Percentiles rank a stretch among this genome's conserved stretches.
Evolutionary conservation across 1,140 invertebrate species (phyloP).

Genomic region (Micrasema longulum): DNA sequence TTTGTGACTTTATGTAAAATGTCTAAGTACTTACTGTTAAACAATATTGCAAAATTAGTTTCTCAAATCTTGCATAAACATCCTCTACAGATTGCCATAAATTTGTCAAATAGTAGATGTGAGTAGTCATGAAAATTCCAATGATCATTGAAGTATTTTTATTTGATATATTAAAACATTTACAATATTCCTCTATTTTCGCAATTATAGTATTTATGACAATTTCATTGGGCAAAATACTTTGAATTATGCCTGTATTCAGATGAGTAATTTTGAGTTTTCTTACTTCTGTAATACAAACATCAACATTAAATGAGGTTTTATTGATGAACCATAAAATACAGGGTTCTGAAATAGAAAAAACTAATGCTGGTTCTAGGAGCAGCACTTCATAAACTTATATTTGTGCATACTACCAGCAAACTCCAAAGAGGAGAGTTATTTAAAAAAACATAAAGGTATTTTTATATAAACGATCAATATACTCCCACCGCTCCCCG

Average conservation of each 20-base stretch:
- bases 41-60: conserved; percentile 25
- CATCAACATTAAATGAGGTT: too few species aligned
- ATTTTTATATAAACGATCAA: too few species aligned
- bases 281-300: conserved; percentile 14
- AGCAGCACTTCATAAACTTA: too few species aligned
- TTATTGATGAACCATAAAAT: too few species aligned
- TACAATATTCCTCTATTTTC: conserved; percentile 18
- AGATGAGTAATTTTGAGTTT: conserved; percentile 6
- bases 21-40: conserved; percentile 28
- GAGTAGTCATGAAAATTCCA: conserved; percentile 23
- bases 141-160: conserved; percentile 16
- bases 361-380: too few species aligned
- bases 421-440: too few species aligned
- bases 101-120: conserved; percentile 23
- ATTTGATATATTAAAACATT: conserved; percentile 6
- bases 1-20: too few species aligned
- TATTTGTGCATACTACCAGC: too few species aligned
- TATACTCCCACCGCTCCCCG: too few species aligned
- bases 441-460: too few species aligned
- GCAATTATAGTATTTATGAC: not conserved
- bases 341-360: too few species aligned
- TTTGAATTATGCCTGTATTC: not conserved
- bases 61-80: conserved; percentile 18
- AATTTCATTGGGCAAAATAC: not conserved
- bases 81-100: conserved; percentile 24